Conservation (phyloP, 2,113 vertebrate species). For the Psophia crepitans region DNA sequence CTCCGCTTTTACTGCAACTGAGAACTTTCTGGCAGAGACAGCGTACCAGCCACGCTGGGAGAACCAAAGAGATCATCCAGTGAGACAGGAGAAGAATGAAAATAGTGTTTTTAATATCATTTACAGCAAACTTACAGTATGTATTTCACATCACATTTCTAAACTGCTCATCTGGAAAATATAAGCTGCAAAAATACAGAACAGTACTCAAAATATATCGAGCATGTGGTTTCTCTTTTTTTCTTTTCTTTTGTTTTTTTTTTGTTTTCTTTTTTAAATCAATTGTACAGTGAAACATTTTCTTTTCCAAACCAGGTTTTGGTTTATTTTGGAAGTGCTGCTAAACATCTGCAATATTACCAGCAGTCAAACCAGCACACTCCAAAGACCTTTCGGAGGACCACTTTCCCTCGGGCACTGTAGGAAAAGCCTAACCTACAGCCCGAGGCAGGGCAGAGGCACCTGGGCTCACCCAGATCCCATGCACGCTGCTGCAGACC, state of each 20-base stretch:
- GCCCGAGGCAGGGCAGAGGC: not conserved
- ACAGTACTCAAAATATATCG: constrained; percentile 71
- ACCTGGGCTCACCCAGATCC: not conserved
- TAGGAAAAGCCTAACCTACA: not conserved
- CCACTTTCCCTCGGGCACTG: not conserved
- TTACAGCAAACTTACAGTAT: constrained; percentile 77
- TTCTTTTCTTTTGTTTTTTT: not conserved
- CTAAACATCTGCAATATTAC: not conserved
- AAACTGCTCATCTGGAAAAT: constrained; percentile 80
- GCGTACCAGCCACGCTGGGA: not conserved
- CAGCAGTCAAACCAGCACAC: not conserved
- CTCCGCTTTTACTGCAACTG: not conserved
- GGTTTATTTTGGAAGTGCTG: constrained; percentile 42
- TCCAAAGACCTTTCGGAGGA: constrained; percentile 47
- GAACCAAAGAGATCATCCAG: constrained; percentile 33
- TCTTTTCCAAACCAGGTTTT: constrained; percentile 23
- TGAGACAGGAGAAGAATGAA: constrained; percentile 75
- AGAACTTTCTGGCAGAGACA: not conserved
- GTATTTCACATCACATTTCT: constrained; percentile 76
- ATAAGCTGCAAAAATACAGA: constrained; percentile 82
- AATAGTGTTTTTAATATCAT: constrained; percentile 83
- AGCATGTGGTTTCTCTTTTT: constrained; percentile 63
- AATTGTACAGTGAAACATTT: constrained; percentile 19
- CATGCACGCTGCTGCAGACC: not conserved
- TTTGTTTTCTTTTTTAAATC: not conserved